Base-by-base conservation (phyloP, 2,113 vertebrate genomes). In the Axis porcinus region DNA sequence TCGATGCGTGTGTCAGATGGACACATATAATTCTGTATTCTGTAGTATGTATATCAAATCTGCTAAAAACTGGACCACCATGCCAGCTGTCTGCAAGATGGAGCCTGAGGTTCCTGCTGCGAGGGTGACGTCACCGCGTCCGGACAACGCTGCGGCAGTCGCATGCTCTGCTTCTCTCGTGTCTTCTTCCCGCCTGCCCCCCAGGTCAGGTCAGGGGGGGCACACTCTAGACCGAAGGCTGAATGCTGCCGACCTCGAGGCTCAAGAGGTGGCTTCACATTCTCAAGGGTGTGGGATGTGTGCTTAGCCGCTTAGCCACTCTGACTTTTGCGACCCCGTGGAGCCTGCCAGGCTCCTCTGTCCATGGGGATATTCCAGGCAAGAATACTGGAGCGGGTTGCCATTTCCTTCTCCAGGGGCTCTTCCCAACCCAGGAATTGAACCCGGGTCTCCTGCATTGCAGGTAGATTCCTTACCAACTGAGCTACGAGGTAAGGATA, bases 81-180 rank as follows among this genome's bases (percentile, higher is more conserved):
- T 0, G 3, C n/a, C 76, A 33, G 23, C 12, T 14, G 25, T 14
- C 23, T 13, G 40, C 36, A 5, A 2, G 6, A 30, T 2, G 5
- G 30, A 91, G 95, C 12, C 47, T 16, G 4, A 3, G 11, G 11
- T 8, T 21, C 62, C 17, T 28, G 7, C 8, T 1, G 10, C 1
- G 9, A 17, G 25, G 7, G 8, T 1, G 2, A 15, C 25, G 1
- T 2, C 25, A 36, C n/a, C 5, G 11, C 14, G 19, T 40, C 16
- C 13, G 6, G 23, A 84, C 55, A 13, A 17, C 7, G 6, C 23
- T 0, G 27, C 28, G 25, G 67, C 21, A 1, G 36, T 25, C 1
- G 1, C 23, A 28, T 2, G 21, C 36, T 28, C 4, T 4, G 1
- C 16, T 74, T 45, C 40, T 94, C 70, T 78, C 55, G 3, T 0